Base-by-base conservation (phyloP, 2,797 vertebrate genomes). In the Acestrorhynchus altus region DNA sequence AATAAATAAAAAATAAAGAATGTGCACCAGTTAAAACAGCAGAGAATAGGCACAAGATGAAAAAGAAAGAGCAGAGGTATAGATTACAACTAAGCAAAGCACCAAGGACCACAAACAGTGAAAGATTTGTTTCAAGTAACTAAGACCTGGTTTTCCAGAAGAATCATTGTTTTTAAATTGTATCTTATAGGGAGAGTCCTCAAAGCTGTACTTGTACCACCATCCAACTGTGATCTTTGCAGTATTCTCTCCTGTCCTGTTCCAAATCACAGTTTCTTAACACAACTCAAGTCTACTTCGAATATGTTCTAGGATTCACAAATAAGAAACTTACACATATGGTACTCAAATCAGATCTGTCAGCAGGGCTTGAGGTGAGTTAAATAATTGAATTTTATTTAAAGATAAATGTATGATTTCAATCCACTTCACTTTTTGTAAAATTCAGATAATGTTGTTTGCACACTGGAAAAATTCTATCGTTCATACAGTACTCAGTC, bases 231-330 rank as follows among this genome's bases (percentile, higher is more conserved):
- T 35, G 31, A 35, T 35, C 31, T 35, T 35, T 35, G 35, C 18
- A 63, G 18, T 10, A 63, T 31, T 7, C 4, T 60, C 26, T 63
- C n/a, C 4, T 61, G 1, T 54, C 20, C 9, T 35, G 44, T 44
- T 80, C 63, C 78, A 78, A 46, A 81, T 35, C 40, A 26, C 39
- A 16, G n/a, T 61, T 35, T 39, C 28, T 16, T 16, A 39, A 39
- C 18, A 39, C 16, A 9, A 35, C 16, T 20, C 16, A 20, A 40
- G 31, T 3, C n/a, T n/a, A n/a, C n/a, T n/a, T n/a, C n/a, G n/a
- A n/a, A n/a, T n/a, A n/a, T n/a, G n/a, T n/a, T n/a, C n/a, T n/a
- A n/a, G n/a, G n/a, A n/a, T n/a, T n/a, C n/a, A n/a, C n/a, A n/a
- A n/a, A n/a, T n/a, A n/a, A n/a, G n/a, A n/a, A n/a, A n/a, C n/a